phyloP scores from a whole-genome alignment of 1,140 invertebrate genomes.

The Lepidurus couesii region DNA sequence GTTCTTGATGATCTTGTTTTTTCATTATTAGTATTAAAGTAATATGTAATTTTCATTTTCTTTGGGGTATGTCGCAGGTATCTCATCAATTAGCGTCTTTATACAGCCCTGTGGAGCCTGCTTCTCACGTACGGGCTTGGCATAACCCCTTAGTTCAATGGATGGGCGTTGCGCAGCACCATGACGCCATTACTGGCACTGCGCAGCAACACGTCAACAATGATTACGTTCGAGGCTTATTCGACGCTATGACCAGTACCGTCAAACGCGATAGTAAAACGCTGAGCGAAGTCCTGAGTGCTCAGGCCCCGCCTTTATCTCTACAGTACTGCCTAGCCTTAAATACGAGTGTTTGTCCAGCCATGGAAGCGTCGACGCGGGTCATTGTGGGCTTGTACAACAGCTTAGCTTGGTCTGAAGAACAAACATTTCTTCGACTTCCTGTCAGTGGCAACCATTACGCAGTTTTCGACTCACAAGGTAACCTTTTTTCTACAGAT shows the following conservation, averaged over 20 bases:
- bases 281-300: constrained; percentile 30
- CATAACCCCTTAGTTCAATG: constrained; percentile 19
- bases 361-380: constrained; percentile 44
- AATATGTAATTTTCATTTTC: neutral
- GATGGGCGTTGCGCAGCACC: constrained; percentile 53
- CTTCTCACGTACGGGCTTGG: neutral
- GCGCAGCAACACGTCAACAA: constrained; percentile 51
- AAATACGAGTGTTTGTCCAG: constrained; percentile 49
- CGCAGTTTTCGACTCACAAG: constrained; percentile 37
- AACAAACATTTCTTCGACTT: constrained; percentile 36
- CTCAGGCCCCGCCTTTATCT: constrained; percentile 2
- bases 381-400: constrained; percentile 46
- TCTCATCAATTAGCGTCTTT: constrained; percentile 9
- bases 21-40: neutral
- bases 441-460: constrained; percentile 40
- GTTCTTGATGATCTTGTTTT: no score
- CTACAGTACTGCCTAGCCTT: constrained; percentile 46
- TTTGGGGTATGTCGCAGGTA: neutral
- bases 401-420: constrained; percentile 41
- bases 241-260: constrained; percentile 42
- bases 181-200: constrained; percentile 52
- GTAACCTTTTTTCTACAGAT: neutral
- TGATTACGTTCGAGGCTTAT: constrained; percentile 52
- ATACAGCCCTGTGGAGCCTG: neutral
- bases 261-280: constrained; percentile 69